Percentiles rank a stretch among this genome's conserved stretches.
Evolutionary conservation across 2,888 invertebrate species (phyloP).

Genomic region (Erpobdella octoculata): DNA sequence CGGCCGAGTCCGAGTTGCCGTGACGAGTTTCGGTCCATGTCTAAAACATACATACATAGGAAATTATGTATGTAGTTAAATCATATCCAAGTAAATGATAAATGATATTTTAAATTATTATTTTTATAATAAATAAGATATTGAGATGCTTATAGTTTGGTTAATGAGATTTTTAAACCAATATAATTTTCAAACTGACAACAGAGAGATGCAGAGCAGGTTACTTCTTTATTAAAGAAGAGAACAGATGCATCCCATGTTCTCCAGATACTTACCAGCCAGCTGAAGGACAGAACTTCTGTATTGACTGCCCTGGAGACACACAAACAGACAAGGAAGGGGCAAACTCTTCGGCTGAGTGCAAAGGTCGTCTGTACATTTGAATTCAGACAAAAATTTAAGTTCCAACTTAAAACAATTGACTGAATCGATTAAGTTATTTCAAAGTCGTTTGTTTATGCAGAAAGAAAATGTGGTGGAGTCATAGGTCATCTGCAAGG

Average conservation of each 20-base stretch:
- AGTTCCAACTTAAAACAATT: no score
- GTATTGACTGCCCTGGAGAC: constrained; percentile 50
- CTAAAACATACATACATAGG: no score
- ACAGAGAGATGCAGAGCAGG: constrained; percentile 49
- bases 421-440: background rate
- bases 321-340: constrained; percentile 52
- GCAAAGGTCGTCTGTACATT: constrained; percentile 47
- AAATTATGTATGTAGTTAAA: no score
- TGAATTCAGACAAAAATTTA: no score
- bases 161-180: background rate
- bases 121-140: background rate
- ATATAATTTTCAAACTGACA: constrained; percentile 1
- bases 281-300: constrained; percentile 48
- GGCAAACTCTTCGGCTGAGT: constrained; percentile 48
- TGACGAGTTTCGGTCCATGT: no score
- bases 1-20: no score
- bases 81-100: no score
- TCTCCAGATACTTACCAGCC: constrained; percentile 50
- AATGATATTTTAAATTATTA: background rate
- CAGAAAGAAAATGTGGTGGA: constrained; percentile 46
- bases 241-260: constrained; percentile 45
- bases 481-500: constrained; percentile 45
- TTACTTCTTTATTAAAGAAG: constrained; percentile 44
- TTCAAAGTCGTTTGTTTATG: background rate
- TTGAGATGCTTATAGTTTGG: background rate